Evolutionary conservation across 64 coral and sea anemone genomes (phyloP), one percentile per base, ranked within the genome.

Genomic region (Trachythela sp.): DNA sequence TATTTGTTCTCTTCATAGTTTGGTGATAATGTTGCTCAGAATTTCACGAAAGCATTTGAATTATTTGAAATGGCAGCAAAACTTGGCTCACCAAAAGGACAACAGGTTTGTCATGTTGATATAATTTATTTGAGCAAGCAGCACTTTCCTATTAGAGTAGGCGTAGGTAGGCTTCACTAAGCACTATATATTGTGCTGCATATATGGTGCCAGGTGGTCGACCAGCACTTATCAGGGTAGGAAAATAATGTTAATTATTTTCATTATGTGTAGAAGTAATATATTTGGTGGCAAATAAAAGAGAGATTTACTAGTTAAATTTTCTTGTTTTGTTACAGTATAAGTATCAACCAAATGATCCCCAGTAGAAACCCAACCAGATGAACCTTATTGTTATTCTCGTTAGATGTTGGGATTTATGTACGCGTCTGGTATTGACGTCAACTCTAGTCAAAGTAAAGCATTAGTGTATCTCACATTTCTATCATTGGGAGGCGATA

Each of bases 391-490:
- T 0, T 49, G 31, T 2, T 87, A 60, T 75, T 75, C 15, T 6
- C 40, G 56, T 13, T 32, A 98, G 95, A 92, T 91, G 33, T 80
- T 98, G 29, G 93, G 93, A 30, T 98, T 98, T 80, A 88, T 98
- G 70, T 94, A 98, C 84, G 93, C 93, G 6, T 89, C 95, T 87
- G 95, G 95, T 70, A 92, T 98, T 41, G 70, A 88, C 54, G 93
- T 98, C 0, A 98, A 98, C 48, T 98, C 95, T 9, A 98, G 95
- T 76, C 95, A 98, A 36, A 91, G 93, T n/a, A 98, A 94, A 91
- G 95, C 95, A 52, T 83, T 98, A 40, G 95, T 98, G 20, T 98
- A 98, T 77, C 92, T 94, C 39, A 98, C 91, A 84, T 98, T 98
- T 91, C 85, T 85, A 52, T 93, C 91, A 48, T 39, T 98, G 20